Base-by-base conservation (phyloP, 2,888 invertebrate species). In the Atrina japonica region DNA sequence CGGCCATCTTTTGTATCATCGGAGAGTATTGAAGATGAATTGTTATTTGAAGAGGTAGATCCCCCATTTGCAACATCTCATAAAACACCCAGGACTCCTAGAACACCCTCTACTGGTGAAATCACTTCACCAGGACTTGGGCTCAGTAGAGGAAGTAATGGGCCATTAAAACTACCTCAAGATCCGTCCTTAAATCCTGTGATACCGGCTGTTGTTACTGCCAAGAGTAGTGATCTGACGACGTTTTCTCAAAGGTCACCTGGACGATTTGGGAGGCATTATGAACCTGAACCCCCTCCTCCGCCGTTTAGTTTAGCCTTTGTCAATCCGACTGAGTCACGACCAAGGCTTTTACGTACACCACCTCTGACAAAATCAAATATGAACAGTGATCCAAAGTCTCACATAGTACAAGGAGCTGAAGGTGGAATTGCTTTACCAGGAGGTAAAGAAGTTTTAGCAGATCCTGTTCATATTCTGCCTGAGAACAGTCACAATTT, bases 11-110 rank as follows among this genome's bases (percentile, higher is more conserved):
- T 70, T 16, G 25, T 60, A 18, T 55, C 73, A n/a, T 59, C 66
- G 23, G 84, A 83, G n/a, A 85, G 84, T 74, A 71, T 86, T 68
- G 82, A 84, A 61, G 86, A 86, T 66, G 86, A 85, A 27, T 58
- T 82, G 53, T 69, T 86, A 55, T 83, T 84, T 76, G 82, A 65
- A 27, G 75, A 56, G n/a, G 21, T 56, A 29, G 27, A 71, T 61
- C 63, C 76, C 2, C 74, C 76, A 21, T 58, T 58, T 56, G 41
- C 16, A 25, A 49, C 55, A 5, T 63, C 67, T 21, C 64, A 56
- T 2, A 61, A 47, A 11, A 53, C 56, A 7, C 56, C 49, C n/a
- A 53, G 45, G 52, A 66, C 61, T 16, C 79, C 79, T 11, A 74
- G 79, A 65, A 80, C 77, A 27, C 78, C 77, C 18, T 50, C 66